Evolutionary conservation across 2,113 vertebrate genomes (phyloP).

Genomic region (Pseudopodoces humilis): DNA sequence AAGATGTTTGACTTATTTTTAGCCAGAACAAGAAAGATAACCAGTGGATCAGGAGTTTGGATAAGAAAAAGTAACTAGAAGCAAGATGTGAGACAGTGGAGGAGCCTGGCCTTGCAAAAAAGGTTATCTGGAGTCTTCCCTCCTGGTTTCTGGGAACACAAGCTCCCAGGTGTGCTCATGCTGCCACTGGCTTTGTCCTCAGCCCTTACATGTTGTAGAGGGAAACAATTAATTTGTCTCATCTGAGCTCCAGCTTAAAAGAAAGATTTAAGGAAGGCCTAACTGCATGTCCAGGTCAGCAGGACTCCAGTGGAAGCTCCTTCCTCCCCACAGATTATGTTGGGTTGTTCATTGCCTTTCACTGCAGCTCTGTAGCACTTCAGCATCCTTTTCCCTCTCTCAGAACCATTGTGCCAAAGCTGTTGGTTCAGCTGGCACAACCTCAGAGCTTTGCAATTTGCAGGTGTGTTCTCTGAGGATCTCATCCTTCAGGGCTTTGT

Average conservation of each 20-base stretch:
- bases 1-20: constrained; percentile 4
- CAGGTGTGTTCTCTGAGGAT: not conserved
- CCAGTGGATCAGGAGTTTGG: not conserved
- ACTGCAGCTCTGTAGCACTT: not conserved
- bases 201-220: not conserved
- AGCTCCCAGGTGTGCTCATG: not conserved
- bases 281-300: accelerated
- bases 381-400: not conserved
- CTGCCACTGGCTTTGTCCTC: not conserved
- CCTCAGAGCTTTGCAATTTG: not conserved
- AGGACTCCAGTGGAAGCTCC: not conserved
- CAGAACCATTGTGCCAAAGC: not conserved
- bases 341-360: not conserved
- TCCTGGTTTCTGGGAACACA: not conserved
- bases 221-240: not conserved
- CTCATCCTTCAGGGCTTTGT: accelerated
- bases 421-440: not conserved
- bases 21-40: not conserved
- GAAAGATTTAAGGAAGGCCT: not conserved
- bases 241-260: not conserved
- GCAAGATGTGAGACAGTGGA: not conserved
- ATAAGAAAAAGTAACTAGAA: not conserved
- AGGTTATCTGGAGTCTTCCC: not conserved
- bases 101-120: not conserved
- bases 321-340: accelerated